These are phyloP conservation scores for Colaptes auratus DNA, from an alignment of 2,113 vertebrate genomes.

Conservation along the genomic window DNA sequence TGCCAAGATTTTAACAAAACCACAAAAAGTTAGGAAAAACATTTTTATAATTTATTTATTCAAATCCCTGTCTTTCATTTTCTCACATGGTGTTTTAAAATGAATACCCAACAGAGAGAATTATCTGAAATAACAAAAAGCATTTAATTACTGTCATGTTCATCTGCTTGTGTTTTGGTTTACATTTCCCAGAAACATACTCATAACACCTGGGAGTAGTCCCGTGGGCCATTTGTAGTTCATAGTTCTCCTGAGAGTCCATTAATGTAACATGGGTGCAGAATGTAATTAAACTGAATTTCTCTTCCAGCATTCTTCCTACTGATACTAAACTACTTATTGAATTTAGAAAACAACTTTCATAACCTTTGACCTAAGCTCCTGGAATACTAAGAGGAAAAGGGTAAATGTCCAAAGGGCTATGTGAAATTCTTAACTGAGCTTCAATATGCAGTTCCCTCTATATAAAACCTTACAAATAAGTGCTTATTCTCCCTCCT, in stretches of 20 bases:
- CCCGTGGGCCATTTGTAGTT: fast-evolving
- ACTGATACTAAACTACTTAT: neutral
- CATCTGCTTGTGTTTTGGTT: neutral
- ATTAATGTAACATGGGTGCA: fast-evolving
- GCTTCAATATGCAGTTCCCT: neutral
- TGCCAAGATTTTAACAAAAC: neutral
- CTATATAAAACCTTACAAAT: neutral
- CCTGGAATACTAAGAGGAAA: neutral
- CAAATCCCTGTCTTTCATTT: neutral
- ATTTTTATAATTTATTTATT: fast-evolving
- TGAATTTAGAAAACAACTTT: neutral
- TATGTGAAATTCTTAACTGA: neutral
- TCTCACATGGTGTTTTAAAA: neutral
- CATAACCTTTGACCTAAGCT: neutral
- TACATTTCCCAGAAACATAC: neutral
- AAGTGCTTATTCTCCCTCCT: neutral
- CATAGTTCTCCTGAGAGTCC: neutral
- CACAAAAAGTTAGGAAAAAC: neutral
- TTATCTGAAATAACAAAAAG: neutral
- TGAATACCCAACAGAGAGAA: neutral
- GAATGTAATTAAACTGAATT: neutral
- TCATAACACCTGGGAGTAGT: neutral
- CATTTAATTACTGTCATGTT: neutral
- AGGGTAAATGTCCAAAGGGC: neutral
- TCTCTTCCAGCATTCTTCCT: neutral